Evolutionary conservation across 2,888 invertebrate genomes (phyloP), one percentile per base, ranked within the genome.

Genomic region (Neoitamus cyanurus): DNA sequence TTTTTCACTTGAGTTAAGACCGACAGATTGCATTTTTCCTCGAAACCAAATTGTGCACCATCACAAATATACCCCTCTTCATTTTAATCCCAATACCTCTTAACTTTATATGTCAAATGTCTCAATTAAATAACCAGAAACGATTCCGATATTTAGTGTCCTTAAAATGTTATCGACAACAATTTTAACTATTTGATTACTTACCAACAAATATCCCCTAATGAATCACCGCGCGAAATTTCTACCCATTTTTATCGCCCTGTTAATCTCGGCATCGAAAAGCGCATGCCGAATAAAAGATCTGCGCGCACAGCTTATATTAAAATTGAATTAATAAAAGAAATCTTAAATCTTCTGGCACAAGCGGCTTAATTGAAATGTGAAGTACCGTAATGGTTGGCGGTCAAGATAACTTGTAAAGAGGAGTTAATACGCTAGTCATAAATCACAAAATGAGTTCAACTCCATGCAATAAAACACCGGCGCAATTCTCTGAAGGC

Each of bases 391-490:
- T 36, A 73, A 36, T 73, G 36, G 34, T 34, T 36, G 73, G 36
- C 73, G 36, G 36, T 58, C 58, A 58, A 73, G 73, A 73, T 15
- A 73, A 73, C 73, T 73, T 34, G 73, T 36, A 34, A 73, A 37
- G 73, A 73, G 36, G 20, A 73, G 36, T 73, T 73, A 73, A 73
- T 34, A 34, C 36, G 46, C 30, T 28, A 28, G 20, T 28, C 46
- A 48, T 46, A 77, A 77, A 77, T 77, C 42, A 46, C 73, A 73
- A 73, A 73, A 73, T 11, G 73, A 73, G 36, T 34, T 73, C 73
- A 73, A 7, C 77, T 46, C 30, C 58, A 25, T 20, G 58, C 20
- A 58, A 58, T 58, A 58, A 58, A 58, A 58, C 58, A 25, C 9
- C 13, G 37, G 58, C 58, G 58, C 58, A 58, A 20, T 25, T 15